phyloP scores from a whole-genome alignment of 2,113 vertebrate genomes.

The Pachycephala philippinensis region DNA sequence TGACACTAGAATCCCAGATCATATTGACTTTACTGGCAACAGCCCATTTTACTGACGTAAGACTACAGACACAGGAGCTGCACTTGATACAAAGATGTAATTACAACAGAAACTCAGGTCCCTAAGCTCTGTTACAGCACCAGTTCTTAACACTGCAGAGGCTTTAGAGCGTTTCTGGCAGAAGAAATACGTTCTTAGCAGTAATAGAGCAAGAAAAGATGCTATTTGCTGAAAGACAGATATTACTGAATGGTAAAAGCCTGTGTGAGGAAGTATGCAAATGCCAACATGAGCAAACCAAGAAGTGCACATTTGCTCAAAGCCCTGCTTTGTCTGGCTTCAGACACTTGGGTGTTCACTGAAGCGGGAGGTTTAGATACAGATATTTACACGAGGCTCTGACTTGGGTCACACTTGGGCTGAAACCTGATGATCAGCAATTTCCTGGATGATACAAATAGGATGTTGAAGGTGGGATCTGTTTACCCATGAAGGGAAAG shows the following conservation, averaged over 20 bases:
- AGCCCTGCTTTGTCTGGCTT: background rate
- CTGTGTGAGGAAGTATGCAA: background rate
- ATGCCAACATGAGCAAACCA: background rate
- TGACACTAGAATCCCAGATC: background rate
- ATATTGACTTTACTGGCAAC: background rate
- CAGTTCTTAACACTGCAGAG: background rate
- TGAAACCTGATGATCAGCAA: background rate
- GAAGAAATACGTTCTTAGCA: background rate
- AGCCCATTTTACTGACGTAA: background rate
- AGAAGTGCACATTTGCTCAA: background rate
- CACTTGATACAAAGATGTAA: background rate
- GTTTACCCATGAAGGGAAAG: background rate
- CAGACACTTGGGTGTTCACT: background rate
- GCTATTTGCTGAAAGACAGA: background rate
- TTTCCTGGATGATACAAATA: background rate
- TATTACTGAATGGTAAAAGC: background rate
- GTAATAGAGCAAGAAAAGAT: background rate
- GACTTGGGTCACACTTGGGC: background rate
- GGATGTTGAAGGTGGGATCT: background rate
- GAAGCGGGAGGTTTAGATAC: background rate
- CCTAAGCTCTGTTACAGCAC: background rate
- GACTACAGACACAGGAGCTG: background rate
- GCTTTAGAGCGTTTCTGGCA: background rate
- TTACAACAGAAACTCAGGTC: background rate
- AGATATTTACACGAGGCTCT: background rate